Evolutionary conservation across 2,113 vertebrate species (phyloP), one percentile per base, ranked within the genome.

Genomic region (Semnornis frantzii): DNA sequence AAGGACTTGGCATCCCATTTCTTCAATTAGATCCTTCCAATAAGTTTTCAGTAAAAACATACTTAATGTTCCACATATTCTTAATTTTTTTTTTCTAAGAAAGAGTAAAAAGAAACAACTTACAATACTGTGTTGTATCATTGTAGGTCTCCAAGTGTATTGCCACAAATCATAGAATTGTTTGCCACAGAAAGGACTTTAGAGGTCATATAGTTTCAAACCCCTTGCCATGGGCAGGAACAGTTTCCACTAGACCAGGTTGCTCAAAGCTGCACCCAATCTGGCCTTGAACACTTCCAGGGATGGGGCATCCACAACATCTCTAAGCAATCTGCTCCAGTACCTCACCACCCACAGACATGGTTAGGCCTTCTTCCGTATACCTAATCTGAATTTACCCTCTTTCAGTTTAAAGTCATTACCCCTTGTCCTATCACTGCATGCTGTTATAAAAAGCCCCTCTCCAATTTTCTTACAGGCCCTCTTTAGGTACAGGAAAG

Each of bases 21-120:
- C 79, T 92, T 94, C 85, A 93, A 81, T 84, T 78, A 58, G 70
- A 78, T 74, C 64, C 50, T 94, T 90, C 63, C 62, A 88, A 25
- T 65, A 75, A 73, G 50, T 90, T 88, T 87, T 94, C 85, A 96
- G 62, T 24, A 94, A 79, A 92, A 63, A 0, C 30, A 72, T 79
- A 71, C 39, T 46, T 82, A 25, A 60, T 3, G 7, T 52, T 74
- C 72, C 73, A 72, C 7, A 1, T 77, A 87, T 44, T 81, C 74
- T 85, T 85, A 82, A 62, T 39, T 12, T 85, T 60, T 17, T 50
- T 93, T 34, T 65, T 39, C 44, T 80, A 90, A 76, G 39, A 82
- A 62, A 12, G 17, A 25, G 31, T 75, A 71, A 71, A 81, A 76
- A n/a, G 46, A 89, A 90, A 57, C 28, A 37, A 78, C 39, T 72